A percentile compares a stretch with the other conserved stretches of the same genome.
Evolutionary conservation across 2,113 vertebrate genomes (phyloP).

Genomic region (Hemiscyllium ocellatum): DNA sequence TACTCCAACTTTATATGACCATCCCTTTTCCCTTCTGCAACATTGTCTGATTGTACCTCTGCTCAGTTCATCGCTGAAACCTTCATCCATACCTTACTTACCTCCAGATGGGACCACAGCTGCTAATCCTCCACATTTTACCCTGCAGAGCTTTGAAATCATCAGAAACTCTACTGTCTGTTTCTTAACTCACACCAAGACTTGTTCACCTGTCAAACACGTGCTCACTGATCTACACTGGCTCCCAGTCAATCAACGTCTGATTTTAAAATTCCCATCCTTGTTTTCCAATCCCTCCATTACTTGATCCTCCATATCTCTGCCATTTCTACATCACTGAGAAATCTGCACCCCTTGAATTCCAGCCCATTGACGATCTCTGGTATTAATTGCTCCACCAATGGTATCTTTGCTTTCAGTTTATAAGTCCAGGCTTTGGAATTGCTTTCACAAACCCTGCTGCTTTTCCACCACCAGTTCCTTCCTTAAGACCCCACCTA

Average conservation of each 20-base stretch:
- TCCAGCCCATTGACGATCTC: too few relatives aligned
- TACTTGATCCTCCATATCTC: too few relatives aligned
- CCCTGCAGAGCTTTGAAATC: background rate
- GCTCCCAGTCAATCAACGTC: too few relatives aligned
- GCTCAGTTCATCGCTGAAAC: background rate
- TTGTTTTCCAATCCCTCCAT: too few relatives aligned
- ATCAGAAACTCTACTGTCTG: background rate
- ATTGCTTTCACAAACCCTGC: too few relatives aligned
- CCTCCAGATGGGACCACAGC: background rate
- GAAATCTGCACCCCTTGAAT: background rate
- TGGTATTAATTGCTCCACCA: background rate
- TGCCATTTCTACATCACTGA: too few relatives aligned
- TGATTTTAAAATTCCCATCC: too few relatives aligned
- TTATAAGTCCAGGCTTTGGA: too few relatives aligned
- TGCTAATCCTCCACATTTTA: background rate
- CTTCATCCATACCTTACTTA: background rate
- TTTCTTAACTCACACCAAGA: too few relatives aligned
- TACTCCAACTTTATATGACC: background rate
- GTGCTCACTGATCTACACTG: too few relatives aligned
- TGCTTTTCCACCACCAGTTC: background rate
- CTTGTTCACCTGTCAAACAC: too few relatives aligned
- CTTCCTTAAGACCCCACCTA: background rate
- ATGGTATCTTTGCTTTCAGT: background rate
- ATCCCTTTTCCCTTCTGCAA: background rate
- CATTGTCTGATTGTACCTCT: background rate